Evolutionary conservation across 1,140 invertebrate species (phyloP), one percentile per base, ranked within the genome.

Genomic region (Cardiocondyla obscurior): DNA sequence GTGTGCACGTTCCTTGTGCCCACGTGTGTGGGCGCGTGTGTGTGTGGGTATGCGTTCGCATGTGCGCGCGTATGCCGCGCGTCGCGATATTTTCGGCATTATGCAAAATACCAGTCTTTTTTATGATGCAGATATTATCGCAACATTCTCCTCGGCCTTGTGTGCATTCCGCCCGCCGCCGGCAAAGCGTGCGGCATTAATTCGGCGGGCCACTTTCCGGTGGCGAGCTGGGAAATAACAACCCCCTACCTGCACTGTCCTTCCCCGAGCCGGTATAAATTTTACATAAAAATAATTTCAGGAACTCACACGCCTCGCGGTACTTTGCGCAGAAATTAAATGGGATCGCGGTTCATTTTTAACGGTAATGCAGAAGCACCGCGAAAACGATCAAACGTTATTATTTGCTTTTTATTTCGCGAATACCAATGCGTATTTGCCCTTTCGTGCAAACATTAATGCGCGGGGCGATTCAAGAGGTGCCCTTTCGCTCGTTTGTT

Each of bases 111-210:
- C 74, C 22, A 4, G 62, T 22, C 28, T 39, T 69, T 79, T 69
- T 79, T 69, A 55, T 14, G 49, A 79, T 30, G 46, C 49, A 30
- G 62, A 79, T 79, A 53, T 69, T 79, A 69, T 55, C 33, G 46
- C 46, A 12, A 69, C 74, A 53, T 53, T 53, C 19, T 55, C 22
- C 74, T 30, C 62, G 28, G 72, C 58, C 44, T 64, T 39, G 62
- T 10, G n/a, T n/a, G n/a, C n/a, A 14, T 28, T 28, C 22, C n/a
- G 25, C 12, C 2, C 73, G 39, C 16, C 10, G 74, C 39, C 22
- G 25, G 25, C 51, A 39, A 14, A 49, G 16, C 25, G 4, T 12
- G 6, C 46, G 22, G 60, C 74, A 36, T 53, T 60, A 60, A 77
- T 67, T 53, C 22, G 28, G 46, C 60, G 39, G 33, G 16, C 14